Conservation (phyloP, 2,797 vertebrate species). For the Neoniphon sammara region DNA sequence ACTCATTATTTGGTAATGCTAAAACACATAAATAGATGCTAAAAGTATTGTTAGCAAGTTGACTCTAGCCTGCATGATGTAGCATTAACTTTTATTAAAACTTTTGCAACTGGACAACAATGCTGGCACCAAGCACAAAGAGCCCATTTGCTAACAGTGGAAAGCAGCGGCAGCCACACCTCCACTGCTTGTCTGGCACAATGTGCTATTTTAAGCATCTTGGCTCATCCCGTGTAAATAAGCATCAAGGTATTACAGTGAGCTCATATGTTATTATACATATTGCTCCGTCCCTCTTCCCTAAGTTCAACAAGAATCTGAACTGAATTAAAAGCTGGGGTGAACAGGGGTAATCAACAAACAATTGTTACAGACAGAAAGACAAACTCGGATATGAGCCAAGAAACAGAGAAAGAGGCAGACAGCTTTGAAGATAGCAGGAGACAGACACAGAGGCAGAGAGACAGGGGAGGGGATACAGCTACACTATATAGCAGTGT, state of each 20-base stretch:
- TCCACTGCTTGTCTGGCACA: slow-evolving; percentile 55
- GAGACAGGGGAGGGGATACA: slow-evolving; percentile 45
- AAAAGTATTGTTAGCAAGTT: neutral
- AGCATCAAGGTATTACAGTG: slow-evolving; percentile 54
- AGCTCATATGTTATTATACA: slow-evolving; percentile 66
- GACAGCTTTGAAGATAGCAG: slow-evolving; percentile 57
- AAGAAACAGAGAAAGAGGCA: slow-evolving; percentile 32
- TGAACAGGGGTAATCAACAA: slow-evolving; percentile 15
- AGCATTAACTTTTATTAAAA: slow-evolving; percentile 22
- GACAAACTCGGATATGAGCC: slow-evolving; percentile 40
- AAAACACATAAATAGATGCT: neutral
- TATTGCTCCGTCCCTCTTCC: slow-evolving; percentile 37
- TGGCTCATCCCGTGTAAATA: slow-evolving; percentile 73
- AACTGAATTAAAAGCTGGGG: slow-evolving; percentile 50
- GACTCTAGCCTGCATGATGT: neutral
- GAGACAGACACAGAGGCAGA: slow-evolving; percentile 49
- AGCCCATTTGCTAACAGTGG: slow-evolving; percentile 55
- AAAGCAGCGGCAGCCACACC: slow-evolving; percentile 44
- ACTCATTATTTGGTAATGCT: neutral
- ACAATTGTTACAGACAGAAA: slow-evolving; percentile 24
- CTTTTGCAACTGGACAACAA: slow-evolving; percentile 27
- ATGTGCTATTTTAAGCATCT: slow-evolving; percentile 69
- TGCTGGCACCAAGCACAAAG: slow-evolving; percentile 40
- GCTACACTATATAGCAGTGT: slow-evolving; percentile 55
- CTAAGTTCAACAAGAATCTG: slow-evolving; percentile 54